Percentiles rank a stretch among this genome's conserved stretches.
Evolutionary conservation across 2,888 invertebrate genomes (phyloP).

Genomic region (Ochropleura plecta): DNA sequence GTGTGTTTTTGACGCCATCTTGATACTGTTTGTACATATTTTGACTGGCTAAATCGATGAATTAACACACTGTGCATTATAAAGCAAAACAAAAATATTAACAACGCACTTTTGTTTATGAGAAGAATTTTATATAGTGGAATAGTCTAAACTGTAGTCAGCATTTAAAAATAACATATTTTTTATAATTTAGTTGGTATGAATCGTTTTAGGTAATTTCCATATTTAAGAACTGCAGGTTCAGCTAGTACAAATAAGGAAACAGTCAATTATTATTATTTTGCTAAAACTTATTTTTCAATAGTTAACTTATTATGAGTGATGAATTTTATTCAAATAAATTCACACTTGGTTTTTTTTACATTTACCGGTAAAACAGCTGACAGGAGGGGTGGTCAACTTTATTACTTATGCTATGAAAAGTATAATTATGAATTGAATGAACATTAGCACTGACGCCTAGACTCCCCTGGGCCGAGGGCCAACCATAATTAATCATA

Average conservation of each 20-base stretch:
- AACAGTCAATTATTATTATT: conserved; percentile 22
- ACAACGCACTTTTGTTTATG: conserved; percentile 6
- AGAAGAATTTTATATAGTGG: conserved; percentile 13
- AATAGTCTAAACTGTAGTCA: not conserved
- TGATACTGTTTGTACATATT: conserved; percentile 84
- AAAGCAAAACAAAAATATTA: conserved; percentile 63
- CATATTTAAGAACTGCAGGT: not conserved
- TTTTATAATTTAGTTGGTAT: not conserved
- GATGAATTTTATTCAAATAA: conserved; percentile 50
- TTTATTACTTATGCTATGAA: conserved; percentile 67
- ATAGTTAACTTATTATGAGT: conserved; percentile 1
- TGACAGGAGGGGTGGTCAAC: conserved; percentile 69
- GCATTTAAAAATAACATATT: not conserved
- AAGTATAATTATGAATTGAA: conserved; percentile 82
- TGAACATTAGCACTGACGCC: conserved; percentile 81
- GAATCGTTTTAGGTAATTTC: not conserved
- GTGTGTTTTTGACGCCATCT: conserved; percentile 78
- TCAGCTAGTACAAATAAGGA: not conserved
- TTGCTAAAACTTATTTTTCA: conserved; percentile 24
- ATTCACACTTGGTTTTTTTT: conserved; percentile 61
- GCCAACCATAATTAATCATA: conserved; percentile 80
- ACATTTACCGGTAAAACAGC: conserved; percentile 50
- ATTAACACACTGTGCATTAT: conserved; percentile 75
- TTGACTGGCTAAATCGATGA: conserved; percentile 84
- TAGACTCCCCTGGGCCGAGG: conserved; percentile 76